Percentiles rank a stretch among this genome's conserved stretches.
Conservation (phyloP, 2,888 invertebrate genomes). For the Caenorhabditis sinica region DNA sequence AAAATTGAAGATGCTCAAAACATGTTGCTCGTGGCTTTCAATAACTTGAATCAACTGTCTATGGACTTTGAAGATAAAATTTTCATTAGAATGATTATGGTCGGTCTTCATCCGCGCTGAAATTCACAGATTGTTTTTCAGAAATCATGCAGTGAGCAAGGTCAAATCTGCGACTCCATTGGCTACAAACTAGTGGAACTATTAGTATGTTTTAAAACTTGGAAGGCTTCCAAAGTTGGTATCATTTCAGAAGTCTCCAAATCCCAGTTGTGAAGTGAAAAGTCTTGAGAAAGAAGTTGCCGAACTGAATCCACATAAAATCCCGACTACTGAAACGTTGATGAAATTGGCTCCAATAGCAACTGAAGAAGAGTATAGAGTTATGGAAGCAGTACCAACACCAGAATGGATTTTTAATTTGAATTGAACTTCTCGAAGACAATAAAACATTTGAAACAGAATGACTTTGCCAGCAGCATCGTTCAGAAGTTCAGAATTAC, state of each 20-base stretch:
- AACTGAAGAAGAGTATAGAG: not conserved
- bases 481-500: too few relatives aligned
- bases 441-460: not conserved
- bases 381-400: not conserved
- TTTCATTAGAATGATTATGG: slow-evolving; percentile 29
- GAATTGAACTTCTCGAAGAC: not conserved
- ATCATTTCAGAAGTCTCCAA: not conserved
- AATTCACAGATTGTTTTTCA: not conserved
- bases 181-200: not conserved
- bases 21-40: not conserved
- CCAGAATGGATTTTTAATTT: slow-evolving; percentile 6
- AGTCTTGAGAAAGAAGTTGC: not conserved
- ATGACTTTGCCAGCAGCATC: too few relatives aligned
- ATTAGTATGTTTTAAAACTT: not conserved
- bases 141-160: slow-evolving; percentile 27
- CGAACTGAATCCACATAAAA: not conserved
- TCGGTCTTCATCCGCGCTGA: not conserved
- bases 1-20: slow-evolving; percentile 13
- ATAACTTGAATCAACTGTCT: not conserved
- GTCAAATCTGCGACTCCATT: not conserved
- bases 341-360: not conserved
- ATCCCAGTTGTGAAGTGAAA: not conserved
- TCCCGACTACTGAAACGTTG: slow-evolving; percentile 10
- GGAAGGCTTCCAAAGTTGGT: not conserved
- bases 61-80: slow-evolving; percentile 2